Evolutionary conservation across 2,797 vertebrate species (phyloP), one percentile per base, ranked within the genome.

Genomic region (Urophycis tenuis): DNA sequence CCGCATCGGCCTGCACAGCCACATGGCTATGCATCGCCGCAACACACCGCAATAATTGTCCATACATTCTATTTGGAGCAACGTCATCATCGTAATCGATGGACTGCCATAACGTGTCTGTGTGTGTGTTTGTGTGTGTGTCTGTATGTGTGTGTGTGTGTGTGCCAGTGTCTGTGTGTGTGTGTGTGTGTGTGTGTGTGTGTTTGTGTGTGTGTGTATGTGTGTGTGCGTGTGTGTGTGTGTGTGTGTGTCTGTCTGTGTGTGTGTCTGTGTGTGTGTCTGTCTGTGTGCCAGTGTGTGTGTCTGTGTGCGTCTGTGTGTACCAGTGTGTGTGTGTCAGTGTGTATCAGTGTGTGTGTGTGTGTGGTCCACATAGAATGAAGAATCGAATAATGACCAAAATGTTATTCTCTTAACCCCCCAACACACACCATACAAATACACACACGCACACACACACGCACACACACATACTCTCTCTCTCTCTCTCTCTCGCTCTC

Each of bases 211-310:
- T n/a, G 36, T 34, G 31, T 34, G 3, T 34, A 7, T 34, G 33
- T 34, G 33, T 34, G 3, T 34, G 33, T 34, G 33, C 7, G 33
- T 34, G 33, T 36, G 33, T 34, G 33, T 34, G 33, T 34, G 33
- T 34, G 33, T 34, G 33, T 34, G 33, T 34, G 87, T 84, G 83
- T 80, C 83, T 83, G 79, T 83, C 82, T 34, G 36, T 72, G 77
- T 25, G 49, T 15, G 31, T 75, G 73, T 60, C 49, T 77, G 74
- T 60, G 31, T 74, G 74, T 64, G 74, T 35, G 53, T 36, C 33
- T 69, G 74, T 79, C 73, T 75, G 67, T 73, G 67, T 81, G 76
- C 72, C 34, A 36, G 76, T n/a, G 36, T 34, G 31, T 34, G 3
- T 34, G 33, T 34, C 3, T 34, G 33, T 34, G 3, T 34, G 33